These are phyloP conservation scores for Myoxocephalus aenaeus DNA, from an alignment of 2,797 vertebrate genomes.

Conservation along the genomic window DNA sequence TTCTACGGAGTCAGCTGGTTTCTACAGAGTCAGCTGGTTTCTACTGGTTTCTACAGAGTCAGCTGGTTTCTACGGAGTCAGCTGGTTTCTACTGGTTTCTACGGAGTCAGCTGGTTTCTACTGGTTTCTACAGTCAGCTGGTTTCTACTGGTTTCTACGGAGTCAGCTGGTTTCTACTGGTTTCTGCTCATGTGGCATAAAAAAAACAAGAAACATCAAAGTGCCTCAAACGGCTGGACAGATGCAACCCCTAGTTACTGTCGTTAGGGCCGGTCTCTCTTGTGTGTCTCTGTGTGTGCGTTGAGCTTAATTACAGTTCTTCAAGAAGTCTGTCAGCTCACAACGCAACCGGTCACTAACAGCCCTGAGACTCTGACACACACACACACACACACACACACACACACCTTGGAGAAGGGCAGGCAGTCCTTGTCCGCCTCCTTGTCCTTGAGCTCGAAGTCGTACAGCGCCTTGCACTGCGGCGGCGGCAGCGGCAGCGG, in stretches of 20 bases:
- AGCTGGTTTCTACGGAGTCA: conserved; percentile 41
- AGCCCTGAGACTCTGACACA: too few relatives aligned
- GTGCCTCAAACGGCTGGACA: conserved; percentile 54
- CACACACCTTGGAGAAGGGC: conserved; percentile 93
- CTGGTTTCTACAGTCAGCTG: conserved; percentile 50
- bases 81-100: conserved; percentile 61
- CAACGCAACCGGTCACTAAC: too few relatives aligned
- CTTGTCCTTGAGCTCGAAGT: conserved; percentile 99
- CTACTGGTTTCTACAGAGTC: too few relatives aligned
- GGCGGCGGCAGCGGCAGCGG: conserved; percentile 96
- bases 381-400: too few relatives aligned
- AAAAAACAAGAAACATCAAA: conserved; percentile 58
- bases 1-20: conserved; percentile 52
- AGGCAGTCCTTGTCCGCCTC: conserved; percentile 99
- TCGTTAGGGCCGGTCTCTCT: conserved; percentile 27
- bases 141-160: too few relatives aligned
- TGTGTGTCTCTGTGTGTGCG: conserved; percentile 25
- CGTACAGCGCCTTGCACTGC: conserved; percentile 99
- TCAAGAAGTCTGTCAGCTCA: conserved; percentile 39
- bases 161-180: conserved; percentile 30
- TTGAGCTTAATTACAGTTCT: conserved; percentile 69
- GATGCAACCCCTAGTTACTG: conserved; percentile 51
- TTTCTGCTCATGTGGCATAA: conserved; percentile 58
- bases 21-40: conserved; percentile 50
- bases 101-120: conserved; percentile 39